Percentiles rank a stretch among this genome's conserved stretches.
Evolutionary conservation across 2,113 vertebrate genomes (phyloP).

Genomic region (Anseranas semipalmata): DNA sequence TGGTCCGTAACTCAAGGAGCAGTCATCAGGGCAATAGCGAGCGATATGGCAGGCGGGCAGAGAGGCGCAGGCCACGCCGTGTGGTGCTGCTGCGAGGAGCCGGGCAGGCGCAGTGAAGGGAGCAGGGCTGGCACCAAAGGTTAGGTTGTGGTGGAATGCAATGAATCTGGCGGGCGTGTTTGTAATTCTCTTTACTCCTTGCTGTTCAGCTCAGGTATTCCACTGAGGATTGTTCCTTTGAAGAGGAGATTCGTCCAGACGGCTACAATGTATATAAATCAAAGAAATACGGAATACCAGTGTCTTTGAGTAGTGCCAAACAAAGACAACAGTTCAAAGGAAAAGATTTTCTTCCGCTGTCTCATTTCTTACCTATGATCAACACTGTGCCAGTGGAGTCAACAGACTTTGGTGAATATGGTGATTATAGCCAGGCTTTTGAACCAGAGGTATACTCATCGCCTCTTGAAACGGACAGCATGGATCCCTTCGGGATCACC

Average conservation of each 20-base stretch:
- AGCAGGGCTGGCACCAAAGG: neutral
- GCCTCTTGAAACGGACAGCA: constrained; percentile 77
- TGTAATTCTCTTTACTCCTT: neutral
- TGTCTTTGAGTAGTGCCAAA: constrained; percentile 84
- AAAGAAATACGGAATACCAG: constrained; percentile 72
- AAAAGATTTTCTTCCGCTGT: constrained; percentile 76
- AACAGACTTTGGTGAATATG: neutral
- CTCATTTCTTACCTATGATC: constrained; percentile 90
- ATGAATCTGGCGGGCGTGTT: neutral
- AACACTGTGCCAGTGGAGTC: constrained; percentile 69
- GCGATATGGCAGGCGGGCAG: neutral
- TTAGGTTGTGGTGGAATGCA: neutral
- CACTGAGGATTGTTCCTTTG: constrained; percentile 88
- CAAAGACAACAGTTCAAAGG: constrained; percentile 81
- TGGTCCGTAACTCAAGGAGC: neutral
- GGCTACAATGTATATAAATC: constrained; percentile 91
- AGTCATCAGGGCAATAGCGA: neutral
- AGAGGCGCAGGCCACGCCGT: neutral
- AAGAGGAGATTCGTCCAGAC: constrained; percentile 85
- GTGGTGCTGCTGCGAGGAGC: neutral
- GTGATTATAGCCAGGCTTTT: constrained; percentile 45
- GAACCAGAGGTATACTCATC: constrained; percentile 41
- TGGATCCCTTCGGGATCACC: constrained; percentile 86
- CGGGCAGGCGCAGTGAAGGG: neutral
- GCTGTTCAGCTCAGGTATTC: constrained; percentile 80